Evolutionary conservation across 2,797 vertebrate species (phyloP), one percentile per base, ranked within the genome.

Genomic region (Periophthalmus magnuspinnatus): DNA sequence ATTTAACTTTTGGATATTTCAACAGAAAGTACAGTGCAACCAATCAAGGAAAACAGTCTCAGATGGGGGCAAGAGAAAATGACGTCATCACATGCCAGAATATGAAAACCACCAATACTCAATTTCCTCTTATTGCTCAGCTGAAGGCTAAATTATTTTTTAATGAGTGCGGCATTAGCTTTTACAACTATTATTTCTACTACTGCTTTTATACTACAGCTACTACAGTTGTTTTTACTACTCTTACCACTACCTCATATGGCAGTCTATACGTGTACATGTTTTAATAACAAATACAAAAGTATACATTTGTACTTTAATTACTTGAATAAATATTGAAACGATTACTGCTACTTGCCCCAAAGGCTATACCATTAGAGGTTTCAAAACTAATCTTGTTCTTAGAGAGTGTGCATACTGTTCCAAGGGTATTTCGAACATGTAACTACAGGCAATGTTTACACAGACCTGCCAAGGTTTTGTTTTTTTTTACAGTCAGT

Each of bases 361-460:
- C 33, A 10, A 34, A 59, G 57, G 57, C 28, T 33, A 58, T 21
- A 56, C n/a, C 22, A 58, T 28, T 32, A 33, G 24, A 59, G 32
- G 2, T 59, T 59, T 59, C 57, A 69, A 52, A 41, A 59, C 48
- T 10, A 58, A 22, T 68, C 13, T 45, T 9, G 13, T 69, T 60
- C 19, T 24, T 71, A 67, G 68, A 24, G 70, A 59, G 54, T 65
- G 47, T 76, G 70, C 34, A 66, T 66, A 41, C 71, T 78, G 28
- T 28, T 28, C 28, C 28, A 28, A 28, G 28, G 28, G 28, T 28
- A 28, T 28, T 57, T 45, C 54, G 63, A 60, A 69, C 84, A 67
- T 69, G 63, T 54, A 72, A 19, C 22, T 19, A 76, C 86, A 80
- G 77, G 83, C 74, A 58, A 62, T 21, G 38, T 71, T 69, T 72